These are phyloP conservation scores for Pygoscelis antarcticus DNA, from an alignment of 2,113 vertebrate genomes.

Conservation along the genomic window DNA sequence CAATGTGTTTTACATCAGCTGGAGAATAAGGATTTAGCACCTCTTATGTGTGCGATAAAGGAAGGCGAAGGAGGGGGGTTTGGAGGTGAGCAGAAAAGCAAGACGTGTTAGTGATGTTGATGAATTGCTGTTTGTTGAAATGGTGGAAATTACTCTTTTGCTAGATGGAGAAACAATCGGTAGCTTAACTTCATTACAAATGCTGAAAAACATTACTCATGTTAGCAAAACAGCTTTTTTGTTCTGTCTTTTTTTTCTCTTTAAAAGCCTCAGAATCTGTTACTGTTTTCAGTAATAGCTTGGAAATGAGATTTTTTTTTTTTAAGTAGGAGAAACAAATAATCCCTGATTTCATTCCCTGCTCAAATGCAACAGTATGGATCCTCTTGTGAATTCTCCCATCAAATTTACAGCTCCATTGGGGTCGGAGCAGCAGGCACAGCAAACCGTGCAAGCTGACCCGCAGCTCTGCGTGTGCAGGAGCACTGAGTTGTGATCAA, in stretches of 20 bases:
- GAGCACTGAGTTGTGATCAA: neutral
- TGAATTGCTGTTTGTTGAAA: neutral
- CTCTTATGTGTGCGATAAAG: neutral
- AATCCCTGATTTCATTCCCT: neutral
- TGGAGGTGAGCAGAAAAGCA: neutral
- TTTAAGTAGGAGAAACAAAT: neutral
- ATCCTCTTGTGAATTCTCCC: neutral
- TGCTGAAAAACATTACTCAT: neutral
- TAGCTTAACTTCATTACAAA: conserved; percentile 8
- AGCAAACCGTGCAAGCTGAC: neutral
- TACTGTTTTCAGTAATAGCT: neutral
- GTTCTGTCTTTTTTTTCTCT: neutral
- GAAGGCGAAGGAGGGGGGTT: neutral
- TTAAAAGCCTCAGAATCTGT: neutral
- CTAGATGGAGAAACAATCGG: neutral
- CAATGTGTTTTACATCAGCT: neutral
- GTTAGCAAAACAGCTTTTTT: neutral
- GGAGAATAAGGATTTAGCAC: neutral
- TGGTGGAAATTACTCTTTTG: neutral
- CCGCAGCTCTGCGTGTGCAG: accelerated
- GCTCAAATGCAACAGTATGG: neutral
- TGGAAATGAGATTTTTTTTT: neutral
- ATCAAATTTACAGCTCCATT: accelerated
- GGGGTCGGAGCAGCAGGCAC: neutral
- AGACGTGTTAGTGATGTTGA: neutral